phyloP scores from a whole-genome alignment of 2,888 invertebrate genomes.

The Xestoiulus laeticollis region DNA sequence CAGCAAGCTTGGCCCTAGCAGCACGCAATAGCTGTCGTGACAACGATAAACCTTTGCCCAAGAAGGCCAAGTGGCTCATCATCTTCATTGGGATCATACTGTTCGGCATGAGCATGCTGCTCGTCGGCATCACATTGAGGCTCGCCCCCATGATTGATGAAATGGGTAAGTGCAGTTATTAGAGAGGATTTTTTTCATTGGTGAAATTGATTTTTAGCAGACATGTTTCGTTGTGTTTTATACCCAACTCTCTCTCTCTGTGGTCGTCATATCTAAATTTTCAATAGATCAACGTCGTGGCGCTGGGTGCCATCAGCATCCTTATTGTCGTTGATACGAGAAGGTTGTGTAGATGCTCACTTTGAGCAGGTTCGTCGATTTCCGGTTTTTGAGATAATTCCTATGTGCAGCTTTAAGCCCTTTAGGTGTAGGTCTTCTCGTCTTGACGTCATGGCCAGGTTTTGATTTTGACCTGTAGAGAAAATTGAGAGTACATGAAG shows the following conservation, averaged over 20 bases:
- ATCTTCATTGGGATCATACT: slow-evolving; percentile 89
- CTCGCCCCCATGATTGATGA: slow-evolving; percentile 97
- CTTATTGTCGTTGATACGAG: too few relatives aligned
- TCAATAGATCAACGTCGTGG: not conserved
- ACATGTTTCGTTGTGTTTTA: not conserved
- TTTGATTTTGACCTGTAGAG: too few relatives aligned
- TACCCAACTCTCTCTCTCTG: not conserved
- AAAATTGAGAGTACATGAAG: too few relatives aligned
- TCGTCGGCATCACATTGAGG: slow-evolving; percentile 89
- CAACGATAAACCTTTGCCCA: slow-evolving; percentile 69
- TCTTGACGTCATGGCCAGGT: too few relatives aligned
- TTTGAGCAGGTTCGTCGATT: too few relatives aligned
- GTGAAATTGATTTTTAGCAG: not conserved
- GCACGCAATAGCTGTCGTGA: slow-evolving; percentile 40
- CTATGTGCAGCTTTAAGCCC: too few relatives aligned
- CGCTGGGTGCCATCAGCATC: too few relatives aligned
- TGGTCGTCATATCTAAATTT: not conserved
- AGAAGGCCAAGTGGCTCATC: slow-evolving; percentile 87
- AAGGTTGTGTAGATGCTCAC: too few relatives aligned
- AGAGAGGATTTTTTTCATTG: not conserved
- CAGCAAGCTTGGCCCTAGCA: slow-evolving; percentile 50
- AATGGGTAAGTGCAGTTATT: slow-evolving; percentile 78
- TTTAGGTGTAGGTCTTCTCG: too few relatives aligned
- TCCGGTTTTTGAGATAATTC: too few relatives aligned
- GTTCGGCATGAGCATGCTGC: slow-evolving; percentile 85